Conservation (phyloP, 2,113 vertebrate species). For the Glaucomys volans region DNA sequence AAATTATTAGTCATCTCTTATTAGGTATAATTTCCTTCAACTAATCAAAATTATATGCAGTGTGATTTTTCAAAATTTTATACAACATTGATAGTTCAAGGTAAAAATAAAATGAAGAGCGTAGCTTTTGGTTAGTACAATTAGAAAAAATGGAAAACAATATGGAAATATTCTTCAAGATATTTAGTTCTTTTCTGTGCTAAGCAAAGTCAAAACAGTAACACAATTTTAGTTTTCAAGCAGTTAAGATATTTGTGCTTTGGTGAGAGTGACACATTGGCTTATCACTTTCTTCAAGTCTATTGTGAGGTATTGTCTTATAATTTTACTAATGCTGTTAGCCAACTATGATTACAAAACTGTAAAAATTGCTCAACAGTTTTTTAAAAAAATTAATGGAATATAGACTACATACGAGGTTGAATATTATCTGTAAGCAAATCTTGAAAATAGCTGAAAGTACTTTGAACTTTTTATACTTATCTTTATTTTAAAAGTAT, state of each 20-base stretch:
- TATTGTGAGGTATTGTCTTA: neutral
- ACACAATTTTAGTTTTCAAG: conserved; percentile 9
- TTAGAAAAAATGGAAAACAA: conserved; percentile 24
- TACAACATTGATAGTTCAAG: conserved; percentile 46
- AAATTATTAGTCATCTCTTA: neutral
- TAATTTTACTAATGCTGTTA: conserved; percentile 40
- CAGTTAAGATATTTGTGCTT: conserved; percentile 8
- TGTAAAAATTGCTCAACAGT: neutral
- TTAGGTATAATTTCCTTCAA: conserved; percentile 23
- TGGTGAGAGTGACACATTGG: neutral
- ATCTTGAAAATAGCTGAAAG: conserved; percentile 38
- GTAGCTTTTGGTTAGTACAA: conserved; percentile 21
- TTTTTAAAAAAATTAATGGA: conserved; percentile 38
- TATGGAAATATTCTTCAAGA: conserved; percentile 5
- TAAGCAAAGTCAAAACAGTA: neutral
- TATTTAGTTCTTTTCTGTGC: neutral
- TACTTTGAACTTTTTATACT: conserved; percentile 28
- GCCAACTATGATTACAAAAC: neutral
- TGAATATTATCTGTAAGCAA: conserved; percentile 24
- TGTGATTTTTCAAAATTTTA: conserved; percentile 17
- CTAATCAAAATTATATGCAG: neutral
- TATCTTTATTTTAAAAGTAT: neutral
- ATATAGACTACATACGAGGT: neutral
- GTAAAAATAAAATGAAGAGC: conserved; percentile 38
- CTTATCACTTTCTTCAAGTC: conserved; percentile 24